Conservation (phyloP, 2,797 vertebrate species). For the Hoplostethus atlanticus region DNA sequence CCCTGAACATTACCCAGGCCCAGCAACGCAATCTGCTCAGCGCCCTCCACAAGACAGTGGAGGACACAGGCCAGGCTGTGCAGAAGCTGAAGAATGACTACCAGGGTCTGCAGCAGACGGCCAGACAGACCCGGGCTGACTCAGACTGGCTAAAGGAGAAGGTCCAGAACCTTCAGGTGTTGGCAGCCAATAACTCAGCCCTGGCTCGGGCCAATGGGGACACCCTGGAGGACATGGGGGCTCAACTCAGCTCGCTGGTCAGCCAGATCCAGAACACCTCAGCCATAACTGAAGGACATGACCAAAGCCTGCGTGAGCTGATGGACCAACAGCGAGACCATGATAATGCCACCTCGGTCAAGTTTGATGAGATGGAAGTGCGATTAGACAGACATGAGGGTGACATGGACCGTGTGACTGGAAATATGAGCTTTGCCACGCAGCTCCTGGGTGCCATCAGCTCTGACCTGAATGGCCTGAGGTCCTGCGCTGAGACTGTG, state of each 20-base stretch:
- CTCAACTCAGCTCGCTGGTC: constrained; percentile 89
- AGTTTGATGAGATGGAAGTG: constrained; percentile 78
- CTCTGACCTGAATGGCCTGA: constrained; percentile 91
- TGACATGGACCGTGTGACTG: constrained; percentile 80
- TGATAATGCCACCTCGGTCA: constrained; percentile 78
- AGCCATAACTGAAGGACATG: constrained; percentile 84
- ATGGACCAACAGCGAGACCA: constrained; percentile 88
- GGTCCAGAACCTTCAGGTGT: constrained; percentile 91
- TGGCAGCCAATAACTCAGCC: constrained; percentile 93
- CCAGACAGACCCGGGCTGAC: constrained; percentile 90
- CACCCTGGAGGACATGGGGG: constrained; percentile 91
- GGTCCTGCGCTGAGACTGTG: constrained; percentile 93
- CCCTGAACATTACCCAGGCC: constrained; percentile 93
- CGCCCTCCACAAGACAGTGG: constrained; percentile 92
- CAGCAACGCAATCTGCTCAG: constrained; percentile 91
- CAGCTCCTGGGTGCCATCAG: constrained; percentile 87
- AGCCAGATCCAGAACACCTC: constrained; percentile 94
- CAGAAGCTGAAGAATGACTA: constrained; percentile 95
- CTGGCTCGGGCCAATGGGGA: constrained; percentile 93
- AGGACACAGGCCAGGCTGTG: constrained; percentile 92
- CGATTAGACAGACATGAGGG: constrained; percentile 79
- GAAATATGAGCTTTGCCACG: constrained; percentile 80
- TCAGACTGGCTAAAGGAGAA: constrained; percentile 95
- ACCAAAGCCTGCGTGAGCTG: constrained; percentile 82
- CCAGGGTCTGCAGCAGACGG: constrained; percentile 93